A percentile compares a stretch with the other conserved stretches of the same genome.
These are phyloP conservation scores for Marronus borbonicus DNA, from an alignment of 2,888 invertebrate species.

Conservation along the genomic window DNA sequence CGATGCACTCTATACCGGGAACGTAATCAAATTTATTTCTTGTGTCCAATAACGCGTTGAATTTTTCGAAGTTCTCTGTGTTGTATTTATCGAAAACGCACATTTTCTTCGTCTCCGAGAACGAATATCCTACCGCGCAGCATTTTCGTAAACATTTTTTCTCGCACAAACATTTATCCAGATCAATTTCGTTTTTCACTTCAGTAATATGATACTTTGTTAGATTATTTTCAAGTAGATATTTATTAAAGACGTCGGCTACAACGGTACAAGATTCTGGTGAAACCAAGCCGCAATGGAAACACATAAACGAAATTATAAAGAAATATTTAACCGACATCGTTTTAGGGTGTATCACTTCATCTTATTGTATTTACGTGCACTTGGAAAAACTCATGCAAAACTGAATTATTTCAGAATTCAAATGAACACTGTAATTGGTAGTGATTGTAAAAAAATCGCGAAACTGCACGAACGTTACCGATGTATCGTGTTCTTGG, in stretches of 20 bases:
- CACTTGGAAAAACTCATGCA: not conserved
- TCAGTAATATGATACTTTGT: constrained; percentile 27
- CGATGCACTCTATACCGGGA: constrained; percentile 40
- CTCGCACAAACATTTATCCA: constrained; percentile 39
- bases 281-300: not conserved
- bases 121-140: constrained; percentile 48
- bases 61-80: constrained; percentile 1
- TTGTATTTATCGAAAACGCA: constrained; percentile 48
- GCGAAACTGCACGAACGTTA: constrained; percentile 13
- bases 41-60: constrained; percentile 24
- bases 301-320: not conserved
- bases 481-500: not conserved
- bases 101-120: constrained; percentile 15
- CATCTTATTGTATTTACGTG: not conserved
- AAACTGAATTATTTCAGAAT: constrained; percentile 30
- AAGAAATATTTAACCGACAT: constrained; percentile 17
- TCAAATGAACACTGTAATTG: constrained; percentile 24
- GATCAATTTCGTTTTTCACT: not conserved
- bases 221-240: constrained; percentile 24
- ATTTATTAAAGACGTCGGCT: constrained; percentile 5
- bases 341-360: not conserved
- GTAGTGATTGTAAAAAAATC: constrained; percentile 2
- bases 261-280: constrained; percentile 23
- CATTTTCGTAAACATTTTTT: constrained; percentile 47
- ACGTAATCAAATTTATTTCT: constrained; percentile 30